phyloP scores from a whole-genome alignment of 2,888 invertebrate genomes.

The Mythimna ferrago region DNA sequence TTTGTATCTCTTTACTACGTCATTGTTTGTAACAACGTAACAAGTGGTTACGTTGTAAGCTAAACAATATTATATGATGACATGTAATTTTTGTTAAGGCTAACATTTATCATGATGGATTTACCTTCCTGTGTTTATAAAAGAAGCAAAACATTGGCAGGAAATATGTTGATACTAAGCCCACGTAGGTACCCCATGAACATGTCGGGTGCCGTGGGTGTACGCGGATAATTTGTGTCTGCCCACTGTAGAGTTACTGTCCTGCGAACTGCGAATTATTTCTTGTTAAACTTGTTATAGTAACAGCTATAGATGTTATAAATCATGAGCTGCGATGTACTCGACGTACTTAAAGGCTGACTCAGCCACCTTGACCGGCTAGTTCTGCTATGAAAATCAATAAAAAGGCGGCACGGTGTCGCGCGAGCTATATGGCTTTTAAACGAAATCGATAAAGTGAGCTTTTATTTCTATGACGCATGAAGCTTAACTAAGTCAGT shows the following conservation, averaged over 20 bases:
- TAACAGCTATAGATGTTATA: constrained; percentile 20
- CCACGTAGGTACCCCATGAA: constrained; percentile 44
- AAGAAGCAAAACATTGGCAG: constrained; percentile 28
- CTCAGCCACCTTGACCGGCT: constrained; percentile 64
- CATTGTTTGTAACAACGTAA: neutral
- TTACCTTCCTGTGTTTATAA: constrained; percentile 37
- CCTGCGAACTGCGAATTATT: constrained; percentile 39
- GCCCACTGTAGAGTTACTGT: constrained; percentile 25
- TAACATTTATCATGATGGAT: constrained; percentile 47
- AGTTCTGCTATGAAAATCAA: constrained; percentile 64
- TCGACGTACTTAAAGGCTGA: constrained; percentile 18
- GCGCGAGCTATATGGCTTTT: constrained; percentile 33
- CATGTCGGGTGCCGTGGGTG: constrained; percentile 46
- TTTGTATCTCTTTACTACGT: neutral
- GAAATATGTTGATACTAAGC: constrained; percentile 33
- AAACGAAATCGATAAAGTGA: constrained; percentile 34
- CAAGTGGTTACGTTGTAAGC: constrained; percentile 7
- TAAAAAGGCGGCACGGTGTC: constrained; percentile 54
- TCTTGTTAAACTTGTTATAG: constrained; percentile 48
- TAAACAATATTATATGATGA: neutral
- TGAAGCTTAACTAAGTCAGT: neutral
- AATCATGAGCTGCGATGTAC: constrained; percentile 24
- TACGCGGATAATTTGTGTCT: constrained; percentile 41
- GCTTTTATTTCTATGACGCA: constrained; percentile 23
- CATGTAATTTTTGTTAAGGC: constrained; percentile 25